phyloP scores from a whole-genome alignment of 2,888 invertebrate genomes.

The Phyllotreta cruciferae region DNA sequence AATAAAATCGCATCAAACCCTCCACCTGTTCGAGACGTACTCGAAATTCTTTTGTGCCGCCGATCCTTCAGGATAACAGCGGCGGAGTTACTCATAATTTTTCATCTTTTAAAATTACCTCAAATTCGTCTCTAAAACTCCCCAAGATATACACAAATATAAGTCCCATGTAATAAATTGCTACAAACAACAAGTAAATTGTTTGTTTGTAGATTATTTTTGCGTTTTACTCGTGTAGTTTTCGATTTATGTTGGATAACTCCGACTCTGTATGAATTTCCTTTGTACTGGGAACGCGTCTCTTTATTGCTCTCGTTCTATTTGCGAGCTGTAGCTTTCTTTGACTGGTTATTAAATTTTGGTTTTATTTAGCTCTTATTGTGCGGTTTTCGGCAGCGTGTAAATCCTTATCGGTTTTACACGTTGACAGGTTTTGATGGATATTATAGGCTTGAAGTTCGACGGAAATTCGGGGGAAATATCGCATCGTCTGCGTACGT shows the following conservation, averaged over 20 bases:
- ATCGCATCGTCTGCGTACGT: too few relatives aligned
- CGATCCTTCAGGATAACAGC: conserved; percentile 1
- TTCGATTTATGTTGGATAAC: background rate
- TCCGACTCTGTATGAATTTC: background rate
- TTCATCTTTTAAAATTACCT: too few relatives aligned
- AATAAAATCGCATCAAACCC: conserved; percentile 31
- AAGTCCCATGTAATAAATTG: too few relatives aligned
- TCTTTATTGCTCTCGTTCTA: conserved; percentile 4
- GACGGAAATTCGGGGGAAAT: too few relatives aligned
- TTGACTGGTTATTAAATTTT: conserved; percentile 28
- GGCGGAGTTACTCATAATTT: background rate
- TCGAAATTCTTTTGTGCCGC: conserved; percentile 30
- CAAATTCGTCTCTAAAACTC: too few relatives aligned
- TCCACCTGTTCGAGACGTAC: conserved; percentile 28
- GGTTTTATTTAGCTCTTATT: conserved; percentile 26
- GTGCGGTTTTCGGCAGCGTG: conserved; percentile 22
- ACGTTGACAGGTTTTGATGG: conserved; percentile 25
- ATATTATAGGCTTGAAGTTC: background rate
- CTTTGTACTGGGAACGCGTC: background rate
- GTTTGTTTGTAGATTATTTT: too few relatives aligned
- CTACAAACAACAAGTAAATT: too few relatives aligned
- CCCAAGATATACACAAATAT: too few relatives aligned
- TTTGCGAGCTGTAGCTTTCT: conserved; percentile 6
- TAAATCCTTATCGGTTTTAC: conserved; percentile 27
- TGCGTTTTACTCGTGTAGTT: too few relatives aligned